phyloP scores from a whole-genome alignment of 2,113 vertebrate genomes.

The Podarcis cretensis region DNA sequence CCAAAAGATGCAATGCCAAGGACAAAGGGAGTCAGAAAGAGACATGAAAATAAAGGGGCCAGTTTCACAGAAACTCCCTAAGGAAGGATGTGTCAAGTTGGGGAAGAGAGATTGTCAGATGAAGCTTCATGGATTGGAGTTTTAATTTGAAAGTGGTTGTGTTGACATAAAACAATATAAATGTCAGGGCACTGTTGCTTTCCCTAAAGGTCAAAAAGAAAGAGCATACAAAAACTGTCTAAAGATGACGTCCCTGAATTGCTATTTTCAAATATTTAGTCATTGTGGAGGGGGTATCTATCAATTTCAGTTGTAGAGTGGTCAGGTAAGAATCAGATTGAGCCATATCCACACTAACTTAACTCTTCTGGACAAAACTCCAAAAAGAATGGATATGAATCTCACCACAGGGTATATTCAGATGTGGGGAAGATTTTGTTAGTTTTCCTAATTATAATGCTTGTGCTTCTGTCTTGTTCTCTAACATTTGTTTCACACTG shows the following conservation, averaged over 20 bases:
- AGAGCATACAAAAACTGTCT: conserved; percentile 14
- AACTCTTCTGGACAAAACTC: neutral
- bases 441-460: too few species aligned
- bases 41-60: neutral
- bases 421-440: too few species aligned
- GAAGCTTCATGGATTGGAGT: conserved; percentile 19
- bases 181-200: conserved; percentile 53
- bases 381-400: neutral
- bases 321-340: neutral
- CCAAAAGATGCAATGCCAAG: too few species aligned
- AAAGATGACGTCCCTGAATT: conserved; percentile 51
- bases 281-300: neutral
- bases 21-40: neutral
- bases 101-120: neutral
- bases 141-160: conserved; percentile 63
- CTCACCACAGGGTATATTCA: too few species aligned
- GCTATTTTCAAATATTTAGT: conserved; percentile 8
- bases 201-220: conserved; percentile 60
- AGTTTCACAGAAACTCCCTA: neutral
- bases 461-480: too few species aligned
- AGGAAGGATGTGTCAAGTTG: neutral
- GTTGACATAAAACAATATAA: conserved; percentile 55
- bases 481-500: too few species aligned
- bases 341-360: neutral
- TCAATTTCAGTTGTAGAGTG: conserved; percentile 43